phyloP scores from a whole-genome alignment of 2,888 invertebrate genomes.

The Apoda limacodes region DNA sequence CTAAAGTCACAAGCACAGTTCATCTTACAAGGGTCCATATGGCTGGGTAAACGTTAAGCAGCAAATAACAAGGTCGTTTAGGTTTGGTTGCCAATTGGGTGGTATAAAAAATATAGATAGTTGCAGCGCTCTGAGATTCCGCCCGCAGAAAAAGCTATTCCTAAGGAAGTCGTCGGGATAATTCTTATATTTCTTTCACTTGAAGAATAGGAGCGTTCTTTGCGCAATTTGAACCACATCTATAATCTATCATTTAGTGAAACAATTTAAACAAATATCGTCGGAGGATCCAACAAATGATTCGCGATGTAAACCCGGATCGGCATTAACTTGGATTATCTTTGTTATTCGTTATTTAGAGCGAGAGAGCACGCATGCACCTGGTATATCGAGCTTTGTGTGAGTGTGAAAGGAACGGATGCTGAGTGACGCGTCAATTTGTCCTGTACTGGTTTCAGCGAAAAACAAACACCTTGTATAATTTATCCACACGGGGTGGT shows the following conservation, averaged over 20 bases:
- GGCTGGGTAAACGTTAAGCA: too few relatives aligned
- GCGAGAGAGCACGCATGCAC: constrained; percentile 20
- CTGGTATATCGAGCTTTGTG: constrained; percentile 1
- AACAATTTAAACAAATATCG: constrained; percentile 15
- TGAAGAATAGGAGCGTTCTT: too few relatives aligned
- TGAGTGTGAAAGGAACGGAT: constrained; percentile 23
- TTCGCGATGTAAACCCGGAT: constrained; percentile 22
- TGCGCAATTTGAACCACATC: background rate
- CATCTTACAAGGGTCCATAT: too few relatives aligned
- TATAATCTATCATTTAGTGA: constrained; percentile 19
- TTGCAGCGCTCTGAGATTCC: too few relatives aligned
- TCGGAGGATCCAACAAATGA: constrained; percentile 18
- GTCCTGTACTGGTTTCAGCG: constrained; percentile 32
- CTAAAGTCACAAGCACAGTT: too few relatives aligned
- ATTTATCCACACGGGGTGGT: constrained; percentile 16
- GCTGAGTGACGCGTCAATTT: constrained; percentile 38
- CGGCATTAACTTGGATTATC: constrained; percentile 36
- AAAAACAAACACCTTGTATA: constrained; percentile 35
- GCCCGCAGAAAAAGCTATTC: too few relatives aligned
- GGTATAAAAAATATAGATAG: too few relatives aligned
- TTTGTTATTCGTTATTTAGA: constrained; percentile 34
- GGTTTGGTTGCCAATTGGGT: too few relatives aligned
- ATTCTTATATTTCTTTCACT: background rate
- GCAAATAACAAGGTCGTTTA: too few relatives aligned
- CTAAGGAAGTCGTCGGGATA: too few relatives aligned